A percentile compares a stretch with the other conserved stretches of the same genome.
phyloP scores from a whole-genome alignment of 1,140 invertebrate species.

The Chelonus insularis region DNA sequence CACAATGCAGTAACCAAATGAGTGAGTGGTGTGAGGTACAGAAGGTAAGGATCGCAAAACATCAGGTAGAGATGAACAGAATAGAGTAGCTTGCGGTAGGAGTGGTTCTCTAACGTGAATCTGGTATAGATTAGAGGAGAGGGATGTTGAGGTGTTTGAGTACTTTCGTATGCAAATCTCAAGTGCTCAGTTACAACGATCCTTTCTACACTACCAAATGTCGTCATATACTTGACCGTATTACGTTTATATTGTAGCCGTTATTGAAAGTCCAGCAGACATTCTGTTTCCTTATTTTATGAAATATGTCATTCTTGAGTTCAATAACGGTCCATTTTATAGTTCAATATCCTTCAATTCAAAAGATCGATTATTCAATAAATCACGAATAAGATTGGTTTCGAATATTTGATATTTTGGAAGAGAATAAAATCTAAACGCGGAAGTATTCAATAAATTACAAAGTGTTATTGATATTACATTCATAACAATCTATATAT shows the following conservation, averaged over 20 bases:
- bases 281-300: constrained; percentile 6
- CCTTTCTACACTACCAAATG: background rate
- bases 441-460: too few relatives aligned
- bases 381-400: too few relatives aligned
- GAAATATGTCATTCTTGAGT: background rate
- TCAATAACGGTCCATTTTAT: too few relatives aligned
- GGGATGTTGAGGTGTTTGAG: constrained; percentile 7
- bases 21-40: background rate
- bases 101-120: constrained; percentile 4
- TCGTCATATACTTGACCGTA: background rate
- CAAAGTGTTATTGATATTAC: too few relatives aligned
- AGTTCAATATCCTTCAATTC: too few relatives aligned
- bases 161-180: constrained; percentile 1
- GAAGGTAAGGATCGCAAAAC: background rate
- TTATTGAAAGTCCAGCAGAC: background rate
- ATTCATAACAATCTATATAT: too few relatives aligned
- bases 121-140: background rate
- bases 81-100: background rate
- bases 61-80: background rate
- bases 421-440: too few relatives aligned
- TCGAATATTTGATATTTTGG: too few relatives aligned
- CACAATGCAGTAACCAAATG: background rate
- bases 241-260: background rate
- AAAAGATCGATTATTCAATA: too few relatives aligned
- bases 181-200: background rate